Evolutionary conservation across 1,140 invertebrate genomes (phyloP), one percentile per base, ranked within the genome.

Genomic region (Drosophila pseudoobscura): DNA sequence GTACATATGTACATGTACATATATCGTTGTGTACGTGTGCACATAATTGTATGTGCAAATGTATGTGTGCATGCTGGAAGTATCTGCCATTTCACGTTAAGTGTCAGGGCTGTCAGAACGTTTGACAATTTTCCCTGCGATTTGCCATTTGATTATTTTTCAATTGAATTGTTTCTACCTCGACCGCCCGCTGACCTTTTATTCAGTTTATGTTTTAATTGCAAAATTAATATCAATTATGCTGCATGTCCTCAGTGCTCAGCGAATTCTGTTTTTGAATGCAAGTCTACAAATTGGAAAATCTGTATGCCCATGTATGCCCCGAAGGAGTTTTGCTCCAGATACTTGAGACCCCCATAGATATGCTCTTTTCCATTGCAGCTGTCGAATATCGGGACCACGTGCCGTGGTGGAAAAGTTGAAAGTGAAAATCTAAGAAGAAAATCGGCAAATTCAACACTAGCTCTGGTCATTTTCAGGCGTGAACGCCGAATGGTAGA

Each of bases 211-310:
- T 35, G 46, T 50, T 65, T 74, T 58, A 78, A 78, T 75, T 83
- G 73, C 75, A 52, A 83, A 63, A 84, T 76, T 79, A 79, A 85
- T 85, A 80, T 72, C 65, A 75, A 84, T 84, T 79, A 83, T 80
- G 51, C n/a, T 41, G 41, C 43, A 43, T 56, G 53, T 11, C 11
- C 17, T 22, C 46, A 57, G 46, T 6, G 29, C 29, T 31, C 29
- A 31, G 8, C 31, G 31, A 9, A 9, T 9, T 31, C 31, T 31
- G 31, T 9, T 9, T 9, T 61, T 31, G 35, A 62, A 47, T 73
- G 69, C n/a, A 44, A 47, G 54, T 54, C 22, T 73, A 62, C n/a
- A 35, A 47, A 66, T 54, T 24, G 11, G 50, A 6, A 31, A 66
- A 64, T 50, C 60, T 52, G 64, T 15, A 68, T 56, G 20, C 41